phyloP scores from a whole-genome alignment of 2,888 invertebrate species.

The Saturnia japonica region DNA sequence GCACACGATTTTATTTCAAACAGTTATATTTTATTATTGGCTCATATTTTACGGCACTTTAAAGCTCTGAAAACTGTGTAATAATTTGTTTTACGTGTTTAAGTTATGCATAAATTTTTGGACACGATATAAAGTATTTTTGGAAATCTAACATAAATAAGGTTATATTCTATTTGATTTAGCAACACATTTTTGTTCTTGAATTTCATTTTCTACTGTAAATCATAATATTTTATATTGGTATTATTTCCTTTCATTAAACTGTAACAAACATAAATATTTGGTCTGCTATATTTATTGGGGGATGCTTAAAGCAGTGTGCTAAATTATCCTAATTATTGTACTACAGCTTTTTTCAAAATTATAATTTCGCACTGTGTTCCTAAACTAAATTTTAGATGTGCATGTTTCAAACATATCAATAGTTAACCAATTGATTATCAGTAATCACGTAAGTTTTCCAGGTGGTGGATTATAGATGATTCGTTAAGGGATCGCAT shows the following conservation, averaged over 20 bases:
- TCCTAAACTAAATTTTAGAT: not conserved
- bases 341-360: not conserved
- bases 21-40: no score
- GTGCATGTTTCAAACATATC: slow-evolving; percentile 1
- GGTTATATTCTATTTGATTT: no score
- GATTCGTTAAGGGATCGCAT: slow-evolving; percentile 7
- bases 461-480: not conserved
- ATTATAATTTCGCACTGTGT: not conserved
- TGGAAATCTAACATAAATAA: no score
- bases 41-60: no score
- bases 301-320: not conserved
- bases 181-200: no score
- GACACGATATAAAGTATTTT: no score
- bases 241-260: not conserved
- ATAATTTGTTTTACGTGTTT: no score
- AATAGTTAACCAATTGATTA: not conserved
- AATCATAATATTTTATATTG: not conserved
- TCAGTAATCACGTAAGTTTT: not conserved
- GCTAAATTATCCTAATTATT: not conserved
- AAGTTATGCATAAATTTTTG: no score
- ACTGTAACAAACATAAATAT: not conserved
- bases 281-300: not conserved
- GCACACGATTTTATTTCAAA: no score
- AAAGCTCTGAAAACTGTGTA: no score
- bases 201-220: no score